Evolutionary conservation across 2,113 vertebrate genomes (phyloP), one percentile per base, ranked within the genome.

Genomic region (cattle (Bos taurus)): DNA sequence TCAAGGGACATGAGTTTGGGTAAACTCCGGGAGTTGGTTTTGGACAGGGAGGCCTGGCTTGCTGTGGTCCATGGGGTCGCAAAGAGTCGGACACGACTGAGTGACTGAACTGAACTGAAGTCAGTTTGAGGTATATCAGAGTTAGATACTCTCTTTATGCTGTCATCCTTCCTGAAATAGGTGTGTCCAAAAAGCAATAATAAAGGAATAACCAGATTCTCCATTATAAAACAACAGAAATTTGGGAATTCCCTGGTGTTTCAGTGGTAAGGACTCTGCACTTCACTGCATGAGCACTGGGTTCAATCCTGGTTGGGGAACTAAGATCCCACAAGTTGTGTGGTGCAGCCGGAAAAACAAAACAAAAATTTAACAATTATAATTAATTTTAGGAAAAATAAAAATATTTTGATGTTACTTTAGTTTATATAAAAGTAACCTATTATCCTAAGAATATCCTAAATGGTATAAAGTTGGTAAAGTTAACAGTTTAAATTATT

Each of bases 401-500:
- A 87, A 91, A 62, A 83, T n/a, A 33, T 59, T 87, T 86, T 83
- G 43, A 23, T 62, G 33, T 48, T 90, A 81, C 54, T 94, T 92
- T 82, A 94, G 26, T 15, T 90, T 95, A 54, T 14, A 77, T 89
- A 82, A 94, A 92, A 95, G 60, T 52, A 74, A 89, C 30, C 64
- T 87, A 54, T 46, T 81, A 90, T 46, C 85, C 19, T 74, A 89
- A 4, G 10, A 10, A 33, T 86, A 14, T 26, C 59, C 28, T 77
- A 89, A 91, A 48, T 80, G 54, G 43, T 64, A 81, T 0, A 93
- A 48, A 95, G 19, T 25, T 84, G 30, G 2, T 88, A 64, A 84
- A 94, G 81, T 91, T 88, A 93, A 74, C 30, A 48, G 40, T 89
- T 97, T 86, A 64, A 95, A 87, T 83, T 77, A 94, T 36, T 54